Evolutionary conservation across 2,797 vertebrate species (phyloP).

Genomic region (Pachyuromys duprasi): DNA sequence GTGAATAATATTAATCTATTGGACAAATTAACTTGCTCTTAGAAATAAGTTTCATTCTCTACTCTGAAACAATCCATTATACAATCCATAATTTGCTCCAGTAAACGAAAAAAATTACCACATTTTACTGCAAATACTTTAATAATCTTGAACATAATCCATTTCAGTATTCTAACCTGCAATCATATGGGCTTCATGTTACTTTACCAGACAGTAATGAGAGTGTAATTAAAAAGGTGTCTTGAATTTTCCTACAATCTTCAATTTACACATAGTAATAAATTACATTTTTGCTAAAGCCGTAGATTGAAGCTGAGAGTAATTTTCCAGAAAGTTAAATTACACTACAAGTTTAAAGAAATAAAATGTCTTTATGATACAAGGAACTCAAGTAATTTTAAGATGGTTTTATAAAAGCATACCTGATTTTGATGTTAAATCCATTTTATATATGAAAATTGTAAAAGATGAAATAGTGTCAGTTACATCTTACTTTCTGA

Average conservation of each 20-base stretch:
- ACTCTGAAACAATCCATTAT: not conserved
- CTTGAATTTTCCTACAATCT: slow-evolving; percentile 42
- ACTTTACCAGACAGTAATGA: slow-evolving; percentile 59
- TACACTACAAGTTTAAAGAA: slow-evolving; percentile 32
- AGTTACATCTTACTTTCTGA: not conserved
- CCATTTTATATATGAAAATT: not conserved
- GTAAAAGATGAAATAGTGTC: not conserved
- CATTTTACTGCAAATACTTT: not conserved
- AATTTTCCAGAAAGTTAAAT: slow-evolving; percentile 40
- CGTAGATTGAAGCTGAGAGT: not conserved
- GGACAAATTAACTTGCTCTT: slow-evolving; percentile 56
- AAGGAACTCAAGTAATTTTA: slow-evolving; percentile 42
- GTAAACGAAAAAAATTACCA: slow-evolving; percentile 37
- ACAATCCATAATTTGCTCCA: slow-evolving; percentile 17
- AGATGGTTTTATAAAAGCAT: slow-evolving; percentile 3
- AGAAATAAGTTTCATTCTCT: slow-evolving; percentile 40
- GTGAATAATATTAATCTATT: not conserved
- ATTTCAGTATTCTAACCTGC: slow-evolving; percentile 55
- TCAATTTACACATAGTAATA: slow-evolving; percentile 33
- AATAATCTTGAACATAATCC: not conserved
- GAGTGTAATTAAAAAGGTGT: slow-evolving; percentile 41
- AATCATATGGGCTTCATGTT: slow-evolving; percentile 46
- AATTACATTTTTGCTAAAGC: slow-evolving; percentile 40
- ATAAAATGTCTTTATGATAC: slow-evolving; percentile 46
- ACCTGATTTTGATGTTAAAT: slow-evolving; percentile 16